These are phyloP conservation scores for Lomographa bimaculata DNA, from an alignment of 2,888 invertebrate species.

Conservation along the genomic window DNA sequence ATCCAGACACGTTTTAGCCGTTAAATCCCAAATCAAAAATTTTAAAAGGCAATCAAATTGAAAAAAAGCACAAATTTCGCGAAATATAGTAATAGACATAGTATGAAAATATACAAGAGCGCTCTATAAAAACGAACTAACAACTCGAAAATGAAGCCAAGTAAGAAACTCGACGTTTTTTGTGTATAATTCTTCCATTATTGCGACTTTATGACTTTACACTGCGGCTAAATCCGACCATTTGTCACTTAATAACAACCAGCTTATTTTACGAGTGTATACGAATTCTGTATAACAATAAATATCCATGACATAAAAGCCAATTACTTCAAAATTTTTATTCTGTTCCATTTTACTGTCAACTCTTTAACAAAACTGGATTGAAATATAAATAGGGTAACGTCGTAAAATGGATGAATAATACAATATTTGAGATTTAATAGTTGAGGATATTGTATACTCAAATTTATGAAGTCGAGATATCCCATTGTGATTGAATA, in stretches of 20 bases:
- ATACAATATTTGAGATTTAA: constrained; percentile 52
- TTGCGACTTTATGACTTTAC: constrained; percentile 61
- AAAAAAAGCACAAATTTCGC: constrained; percentile 15
- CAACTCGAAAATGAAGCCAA: constrained; percentile 39
- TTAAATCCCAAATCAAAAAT: constrained; percentile 6
- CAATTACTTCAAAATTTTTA: constrained; percentile 65
- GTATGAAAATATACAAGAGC: constrained; percentile 9
- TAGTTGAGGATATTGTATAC: constrained; percentile 45
- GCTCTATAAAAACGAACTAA: constrained; percentile 25
- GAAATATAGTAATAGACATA: constrained; percentile 20
- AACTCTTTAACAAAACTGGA: constrained; percentile 55
- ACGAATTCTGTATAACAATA: constrained; percentile 51
- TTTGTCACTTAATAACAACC: constrained; percentile 72
- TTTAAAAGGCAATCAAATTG: no score
- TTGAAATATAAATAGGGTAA: constrained; percentile 51
- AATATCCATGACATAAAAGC: constrained; percentile 64
- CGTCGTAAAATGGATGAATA: constrained; percentile 50
- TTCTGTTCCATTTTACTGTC: constrained; percentile 60
- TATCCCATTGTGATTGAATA: constrained; percentile 45
- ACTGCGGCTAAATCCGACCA: constrained; percentile 59
- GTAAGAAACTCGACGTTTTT: constrained; percentile 49
- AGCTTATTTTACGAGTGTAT: constrained; percentile 62
- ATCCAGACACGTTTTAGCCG: constrained; percentile 4
- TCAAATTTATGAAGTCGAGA: constrained; percentile 52
- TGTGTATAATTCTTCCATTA: constrained; percentile 67